Base-by-base conservation (phyloP, 2,113 vertebrate species). In the Amphilophus citrinellus region DNA sequence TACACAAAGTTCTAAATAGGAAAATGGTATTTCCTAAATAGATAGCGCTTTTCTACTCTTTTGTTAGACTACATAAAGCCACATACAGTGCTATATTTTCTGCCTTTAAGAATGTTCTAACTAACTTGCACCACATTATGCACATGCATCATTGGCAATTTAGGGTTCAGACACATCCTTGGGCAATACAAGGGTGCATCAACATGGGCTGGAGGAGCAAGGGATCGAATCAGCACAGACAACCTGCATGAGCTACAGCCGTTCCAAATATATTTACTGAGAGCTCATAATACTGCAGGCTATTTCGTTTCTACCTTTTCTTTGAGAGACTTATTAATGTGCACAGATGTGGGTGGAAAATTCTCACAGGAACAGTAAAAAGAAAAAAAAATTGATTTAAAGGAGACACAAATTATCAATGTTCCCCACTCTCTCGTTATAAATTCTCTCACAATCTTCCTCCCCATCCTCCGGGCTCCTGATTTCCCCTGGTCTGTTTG, bases 401-500 rank as follows among this genome's bases (percentile, higher is more conserved):
- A 66, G 77, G 22, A 82, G 76, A 86, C 17, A 68, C 22, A 84
- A 77, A 76, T 84, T 61, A 79, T 81, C 65, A 77, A 79, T 73
- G 63, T 84, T 91, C 90, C 90, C 76, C 4, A 0, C 42, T 82
- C 62, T 79, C 84, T 90, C 44, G 17, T 90, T 91, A 91, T 79
- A 84, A 83, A 84, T 83, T 83, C 79, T 90, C 84, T 88, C 84
- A 61, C 79, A 83, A 18, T 86, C 61, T 83, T 83, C 77, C 82
- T 88, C 86, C 82, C 84, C 59, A 27, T 87, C 88, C 87, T 89
- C 61, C 7, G 83, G 89, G 84, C 85, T 83, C 80, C 88, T 88
- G 78, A 88, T 77, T 81, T 87, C 77, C 88, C 77, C 61, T 66
- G 66, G 61, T 85, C 83, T 88, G 83, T 88, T 92, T 91, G 87